Conservation (phyloP, 1,140 invertebrate species). For the Scaptomyza pallida region DNA sequence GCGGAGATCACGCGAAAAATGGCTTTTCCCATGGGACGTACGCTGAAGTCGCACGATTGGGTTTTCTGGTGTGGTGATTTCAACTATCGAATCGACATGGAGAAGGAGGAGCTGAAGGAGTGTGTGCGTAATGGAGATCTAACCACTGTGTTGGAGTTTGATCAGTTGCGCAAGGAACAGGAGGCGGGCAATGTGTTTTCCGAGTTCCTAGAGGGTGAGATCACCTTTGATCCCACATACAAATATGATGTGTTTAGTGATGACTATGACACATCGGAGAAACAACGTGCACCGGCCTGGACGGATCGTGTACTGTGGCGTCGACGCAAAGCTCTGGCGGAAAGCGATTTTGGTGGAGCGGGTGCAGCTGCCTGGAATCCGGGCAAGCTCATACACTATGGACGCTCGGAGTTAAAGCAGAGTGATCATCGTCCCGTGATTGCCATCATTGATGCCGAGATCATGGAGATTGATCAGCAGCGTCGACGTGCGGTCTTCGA, state of each 20-base stretch:
- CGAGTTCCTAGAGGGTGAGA: conserved; percentile 96
- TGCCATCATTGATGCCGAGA: conserved; percentile 94
- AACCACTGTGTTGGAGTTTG: conserved; percentile 90
- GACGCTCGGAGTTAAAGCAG: conserved; percentile 96
- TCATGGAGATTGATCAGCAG: conserved; percentile 90
- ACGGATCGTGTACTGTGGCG: conserved; percentile 98
- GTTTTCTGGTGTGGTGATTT: conserved; percentile 99
- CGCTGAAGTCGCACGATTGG: conserved; percentile 97
- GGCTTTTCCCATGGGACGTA: conserved; percentile 96
- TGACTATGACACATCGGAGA: conserved; percentile 99
- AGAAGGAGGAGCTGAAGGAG: conserved; percentile 96
- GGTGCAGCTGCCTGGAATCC: conserved; percentile 87
- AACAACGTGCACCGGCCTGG: conserved; percentile 98
- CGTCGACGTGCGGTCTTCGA: conserved; percentile 89
- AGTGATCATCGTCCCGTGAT: conserved; percentile 99
- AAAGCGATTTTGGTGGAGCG: conserved; percentile 85
- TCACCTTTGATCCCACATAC: conserved; percentile 98
- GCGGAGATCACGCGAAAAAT: conserved; percentile 97
- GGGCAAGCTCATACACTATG: conserved; percentile 95
- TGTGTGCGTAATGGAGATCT: conserved; percentile 92
- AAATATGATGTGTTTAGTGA: conserved; percentile 99
- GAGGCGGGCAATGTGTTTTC: conserved; percentile 95
- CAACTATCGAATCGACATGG: conserved; percentile 98
- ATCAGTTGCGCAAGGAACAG: conserved; percentile 95
- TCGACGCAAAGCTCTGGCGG: conserved; percentile 89